Conservation (phyloP, 1,140 invertebrate genomes). For the Bombus haemorrhoidalis region DNA sequence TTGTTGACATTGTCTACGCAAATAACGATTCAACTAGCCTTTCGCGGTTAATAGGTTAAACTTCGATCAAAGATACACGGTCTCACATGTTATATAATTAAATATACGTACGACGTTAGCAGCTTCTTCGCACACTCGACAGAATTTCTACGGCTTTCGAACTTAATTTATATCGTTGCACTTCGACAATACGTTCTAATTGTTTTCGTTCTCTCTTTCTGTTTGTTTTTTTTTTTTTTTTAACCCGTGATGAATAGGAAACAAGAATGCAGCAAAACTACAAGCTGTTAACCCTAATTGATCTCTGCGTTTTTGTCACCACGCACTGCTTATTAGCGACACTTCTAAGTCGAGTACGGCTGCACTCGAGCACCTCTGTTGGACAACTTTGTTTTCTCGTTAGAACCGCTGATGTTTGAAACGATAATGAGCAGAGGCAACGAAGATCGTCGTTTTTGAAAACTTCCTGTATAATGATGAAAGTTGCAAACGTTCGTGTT, state of each 20-base stretch:
- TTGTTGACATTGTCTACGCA: not conserved
- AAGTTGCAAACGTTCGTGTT: not conserved
- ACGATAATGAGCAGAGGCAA: not conserved
- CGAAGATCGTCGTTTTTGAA: not conserved
- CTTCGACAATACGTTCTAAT: not conserved
- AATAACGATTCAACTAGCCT: not conserved
- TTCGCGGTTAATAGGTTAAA: not conserved
- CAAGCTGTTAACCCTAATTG: conserved; percentile 66
- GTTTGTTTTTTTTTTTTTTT: not conserved
- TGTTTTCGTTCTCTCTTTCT: not conserved
- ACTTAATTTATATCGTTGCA: not conserved
- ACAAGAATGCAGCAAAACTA: conserved; percentile 60
- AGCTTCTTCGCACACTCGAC: not conserved
- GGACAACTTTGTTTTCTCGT: not conserved
- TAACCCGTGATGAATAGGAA: conserved; percentile 1
- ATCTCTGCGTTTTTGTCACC: conserved; percentile 61
- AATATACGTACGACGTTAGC: not conserved
- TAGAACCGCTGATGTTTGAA: not conserved
- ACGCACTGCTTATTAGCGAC: conserved; percentile 53
- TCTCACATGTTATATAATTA: conserved; percentile 73
- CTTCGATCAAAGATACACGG: not conserved
- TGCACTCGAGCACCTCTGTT: not conserved
- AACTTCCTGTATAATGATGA: not conserved
- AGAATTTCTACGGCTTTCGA: conserved; percentile 61
- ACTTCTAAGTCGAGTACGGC: conserved; percentile 40